A percentile compares a stretch with the other conserved stretches of the same genome.
These are phyloP conservation scores for Formica selysi DNA, from an alignment of 1,140 invertebrate species.

Conservation along the genomic window DNA sequence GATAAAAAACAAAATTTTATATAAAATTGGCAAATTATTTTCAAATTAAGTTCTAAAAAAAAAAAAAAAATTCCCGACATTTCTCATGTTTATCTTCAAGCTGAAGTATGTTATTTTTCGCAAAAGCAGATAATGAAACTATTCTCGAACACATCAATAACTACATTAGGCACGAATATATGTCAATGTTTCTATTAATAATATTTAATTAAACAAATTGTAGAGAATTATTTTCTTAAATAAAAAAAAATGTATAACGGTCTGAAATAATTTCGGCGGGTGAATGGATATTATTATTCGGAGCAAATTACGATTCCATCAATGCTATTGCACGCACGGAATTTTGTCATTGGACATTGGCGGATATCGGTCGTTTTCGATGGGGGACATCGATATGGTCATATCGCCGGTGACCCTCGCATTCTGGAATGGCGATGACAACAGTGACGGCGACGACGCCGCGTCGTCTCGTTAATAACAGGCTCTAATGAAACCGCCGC, in stretches of 20 bases:
- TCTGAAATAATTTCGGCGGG: background rate
- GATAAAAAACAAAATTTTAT: background rate
- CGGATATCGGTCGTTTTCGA: slow-evolving; percentile 6
- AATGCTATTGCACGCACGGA: background rate
- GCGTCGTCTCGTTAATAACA: slow-evolving; percentile 32
- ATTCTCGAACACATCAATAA: too few species aligned
- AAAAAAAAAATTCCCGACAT: too few species aligned
- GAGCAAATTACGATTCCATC: slow-evolving; percentile 1
- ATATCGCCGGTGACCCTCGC: slow-evolving; percentile 13
- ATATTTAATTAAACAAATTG: background rate
- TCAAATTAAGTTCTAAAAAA: background rate
- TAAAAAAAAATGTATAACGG: background rate
- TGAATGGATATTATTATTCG: background rate
- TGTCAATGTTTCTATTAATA: too few species aligned
- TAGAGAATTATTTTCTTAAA: background rate
- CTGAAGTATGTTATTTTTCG: too few species aligned
- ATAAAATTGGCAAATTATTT: background rate
- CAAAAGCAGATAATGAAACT: too few species aligned
- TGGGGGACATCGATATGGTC: slow-evolving; percentile 6
- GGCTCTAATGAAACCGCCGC: slow-evolving; percentile 32
- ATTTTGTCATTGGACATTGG: slow-evolving; percentile 3
- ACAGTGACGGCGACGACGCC: background rate
- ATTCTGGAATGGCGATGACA: slow-evolving; percentile 11
- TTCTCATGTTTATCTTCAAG: too few species aligned
- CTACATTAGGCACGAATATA: too few species aligned